phyloP scores from a whole-genome alignment of 2,888 invertebrate species.

The Troglohyphantes excavatus region DNA sequence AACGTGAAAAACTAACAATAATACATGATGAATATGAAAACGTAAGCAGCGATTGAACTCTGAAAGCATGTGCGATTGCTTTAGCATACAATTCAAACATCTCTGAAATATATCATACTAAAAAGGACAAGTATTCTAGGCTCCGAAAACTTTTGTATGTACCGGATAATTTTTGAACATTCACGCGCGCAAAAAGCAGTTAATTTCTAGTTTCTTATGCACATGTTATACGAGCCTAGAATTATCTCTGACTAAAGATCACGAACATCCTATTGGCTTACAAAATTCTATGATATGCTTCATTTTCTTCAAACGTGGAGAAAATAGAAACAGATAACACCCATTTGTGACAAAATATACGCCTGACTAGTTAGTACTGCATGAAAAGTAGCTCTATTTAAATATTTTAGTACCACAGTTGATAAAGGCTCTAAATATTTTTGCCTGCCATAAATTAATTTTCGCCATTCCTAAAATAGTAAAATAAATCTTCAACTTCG shows the following conservation, averaged over 20 bases:
- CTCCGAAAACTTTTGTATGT: constrained; percentile 16
- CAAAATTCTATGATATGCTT: constrained; percentile 78
- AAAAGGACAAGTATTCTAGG: constrained; percentile 37
- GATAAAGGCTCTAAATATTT: constrained; percentile 70
- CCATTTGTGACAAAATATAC: constrained; percentile 74
- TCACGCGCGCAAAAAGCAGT: not conserved
- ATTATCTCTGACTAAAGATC: constrained; percentile 71
- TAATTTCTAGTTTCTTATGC: not conserved
- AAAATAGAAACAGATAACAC: constrained; percentile 38
- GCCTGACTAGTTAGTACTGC: constrained; percentile 77
- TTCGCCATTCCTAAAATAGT: constrained; percentile 51
- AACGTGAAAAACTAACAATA: constrained; percentile 71
- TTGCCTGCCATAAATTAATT: constrained; percentile 75
- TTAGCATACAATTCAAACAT: constrained; percentile 59
- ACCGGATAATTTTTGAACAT: not conserved
- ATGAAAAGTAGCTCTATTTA: constrained; percentile 59
- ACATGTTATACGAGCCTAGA: constrained; percentile 36
- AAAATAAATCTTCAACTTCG: constrained; percentile 66
- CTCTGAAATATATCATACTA: constrained; percentile 34
- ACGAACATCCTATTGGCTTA: constrained; percentile 73
- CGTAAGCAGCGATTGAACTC: too few species aligned
- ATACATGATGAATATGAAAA: constrained; percentile 69
- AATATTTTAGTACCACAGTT: constrained; percentile 41
- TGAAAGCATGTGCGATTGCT: constrained; percentile 61
- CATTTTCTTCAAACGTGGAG: constrained; percentile 63